Base-by-base conservation (phyloP, 2,113 vertebrate species). In the Esox niger region DNA sequence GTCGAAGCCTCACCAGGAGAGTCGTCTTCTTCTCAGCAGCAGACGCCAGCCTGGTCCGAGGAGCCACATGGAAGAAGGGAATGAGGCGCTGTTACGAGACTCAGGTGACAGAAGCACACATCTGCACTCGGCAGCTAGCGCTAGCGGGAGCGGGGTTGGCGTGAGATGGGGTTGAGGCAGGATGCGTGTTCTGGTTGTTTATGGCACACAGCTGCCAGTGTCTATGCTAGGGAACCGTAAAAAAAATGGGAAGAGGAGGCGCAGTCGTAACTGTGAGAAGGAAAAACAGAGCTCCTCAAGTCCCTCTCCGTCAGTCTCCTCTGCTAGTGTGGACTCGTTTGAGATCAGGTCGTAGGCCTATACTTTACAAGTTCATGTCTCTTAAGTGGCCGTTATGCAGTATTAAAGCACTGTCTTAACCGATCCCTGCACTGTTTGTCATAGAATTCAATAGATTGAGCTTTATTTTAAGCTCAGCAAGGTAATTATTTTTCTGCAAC, bases 121-220 rank as follows among this genome's bases (percentile, higher is more conserved):
- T 94, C 93, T 95, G 95, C 92, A 79, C 75, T 52, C 56, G 15
- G 54, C 62, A 66, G 56, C 75, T 27, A 26, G 65, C 59, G 71
- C 56, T 20, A 15, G 69, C 54, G 63, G 52, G 46, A 64, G 38
- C 26, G 66, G 69, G 72, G 68, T 68, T 26, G 47, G 71, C 26
- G 54, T 74, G 52, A 33, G 66, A 38, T 59, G 60, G 56, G 33
- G 35, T 71, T n/a, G n/a, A n/a, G 69, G 49, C 58, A 52, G 62
- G n/a, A 49, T 58, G 62, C 26, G 64, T 38, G 72, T 10, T 47
- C 56, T 57, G 70, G 63, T 91, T 93, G 93, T 95, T 95, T 94
- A 95, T 90, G 91, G 93, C 88, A 83, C 91, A 93, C 94, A 96
- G 93, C 95, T 97, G 95, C 93, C 92, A 90, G 89, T 87, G 80